Conservation (phyloP, 2,888 invertebrate genomes). For the Cryptus viduatorius region DNA sequence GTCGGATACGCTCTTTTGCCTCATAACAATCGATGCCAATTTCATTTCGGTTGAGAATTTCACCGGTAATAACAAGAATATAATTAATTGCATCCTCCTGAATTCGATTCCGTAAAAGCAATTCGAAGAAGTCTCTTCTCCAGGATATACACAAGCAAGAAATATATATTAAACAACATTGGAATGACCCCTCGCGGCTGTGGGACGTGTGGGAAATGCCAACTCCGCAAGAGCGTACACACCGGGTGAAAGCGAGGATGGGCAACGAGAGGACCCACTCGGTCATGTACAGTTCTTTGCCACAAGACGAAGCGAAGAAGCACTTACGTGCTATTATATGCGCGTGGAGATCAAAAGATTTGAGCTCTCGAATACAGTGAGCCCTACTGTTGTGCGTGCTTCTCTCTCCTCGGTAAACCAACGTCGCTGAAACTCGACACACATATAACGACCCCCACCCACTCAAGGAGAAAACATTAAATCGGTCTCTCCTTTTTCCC, state of each 20-base stretch:
- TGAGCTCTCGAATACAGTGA: constrained; percentile 14
- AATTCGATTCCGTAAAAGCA: not conserved
- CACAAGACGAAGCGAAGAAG: constrained; percentile 14
- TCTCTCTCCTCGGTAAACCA: not conserved
- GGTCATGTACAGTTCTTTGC: not conserved
- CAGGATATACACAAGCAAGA: not conserved
- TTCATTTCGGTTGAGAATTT: too few relatives aligned
- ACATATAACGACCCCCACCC: constrained; percentile 29
- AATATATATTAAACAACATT: not conserved
- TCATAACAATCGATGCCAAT: too few relatives aligned
- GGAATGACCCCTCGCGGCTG: constrained; percentile 6
- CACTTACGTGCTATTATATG: constrained; percentile 28
- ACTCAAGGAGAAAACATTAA: constrained; percentile 57
- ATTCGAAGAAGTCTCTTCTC: not conserved
- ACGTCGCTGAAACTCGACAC: constrained; percentile 24
- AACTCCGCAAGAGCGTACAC: not conserved
- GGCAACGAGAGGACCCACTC: constrained; percentile 52
- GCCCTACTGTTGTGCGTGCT: not conserved
- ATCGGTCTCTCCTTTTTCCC: constrained; percentile 32
- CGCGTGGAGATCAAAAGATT: constrained; percentile 54
- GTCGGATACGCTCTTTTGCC: too few relatives aligned
- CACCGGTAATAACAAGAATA: too few relatives aligned
- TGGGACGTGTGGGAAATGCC: constrained; percentile 32
- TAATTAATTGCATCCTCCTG: not conserved
- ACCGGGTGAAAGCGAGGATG: constrained; percentile 60